Evolutionary conservation across 2,113 vertebrate species (phyloP), one percentile per base, ranked within the genome.

Genomic region (Talpa occidentalis): DNA sequence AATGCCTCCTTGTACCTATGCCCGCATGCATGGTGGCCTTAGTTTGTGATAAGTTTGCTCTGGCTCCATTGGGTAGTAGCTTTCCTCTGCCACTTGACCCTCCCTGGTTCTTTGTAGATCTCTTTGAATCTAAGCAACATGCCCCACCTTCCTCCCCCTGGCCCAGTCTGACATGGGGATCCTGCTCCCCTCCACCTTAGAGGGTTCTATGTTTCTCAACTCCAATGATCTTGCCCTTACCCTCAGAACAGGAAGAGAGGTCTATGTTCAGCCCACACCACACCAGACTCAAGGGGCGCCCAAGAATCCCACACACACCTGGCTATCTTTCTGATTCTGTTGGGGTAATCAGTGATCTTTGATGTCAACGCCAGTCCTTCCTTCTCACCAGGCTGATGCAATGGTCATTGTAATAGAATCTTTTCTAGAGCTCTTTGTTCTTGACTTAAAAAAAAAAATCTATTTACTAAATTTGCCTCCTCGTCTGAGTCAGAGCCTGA

Each of bases 271-370:
- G 0, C 12, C 44, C 26, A 30, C 12, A 56, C 1, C 2, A 52
- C 0, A 10, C 26, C 2, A 54, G 47, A 70, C 37, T 2, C 24
- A 73, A 52, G 47, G 26, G 11, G 49, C 10, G 0, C 1, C 17
- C 54, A 52, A 37, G 73, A 67, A 84, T 6, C 76, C 15, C 64
- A 44, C 47, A 49, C 47, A 49, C 47, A 49, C 42, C 69, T 44
- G 74, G 70, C 70, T 37, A 44, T 52, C n/a, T 54, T 56, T 56
- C 54, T 56, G 19, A 26, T 1, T 1, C 32, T 3, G 21, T 15
- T 19, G 37, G n/a, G 15, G 26, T 26, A 67, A 11, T 60, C 52
- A 44, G 15, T 69, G 35, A 17, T 35, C 10, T 88, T 66, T 62
- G 32, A 28, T 62, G n/a, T 73, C 28, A 64, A 24, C 7, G 14